Conservation (phyloP, 2,113 vertebrate genomes). For the Casuarius casuarius region DNA sequence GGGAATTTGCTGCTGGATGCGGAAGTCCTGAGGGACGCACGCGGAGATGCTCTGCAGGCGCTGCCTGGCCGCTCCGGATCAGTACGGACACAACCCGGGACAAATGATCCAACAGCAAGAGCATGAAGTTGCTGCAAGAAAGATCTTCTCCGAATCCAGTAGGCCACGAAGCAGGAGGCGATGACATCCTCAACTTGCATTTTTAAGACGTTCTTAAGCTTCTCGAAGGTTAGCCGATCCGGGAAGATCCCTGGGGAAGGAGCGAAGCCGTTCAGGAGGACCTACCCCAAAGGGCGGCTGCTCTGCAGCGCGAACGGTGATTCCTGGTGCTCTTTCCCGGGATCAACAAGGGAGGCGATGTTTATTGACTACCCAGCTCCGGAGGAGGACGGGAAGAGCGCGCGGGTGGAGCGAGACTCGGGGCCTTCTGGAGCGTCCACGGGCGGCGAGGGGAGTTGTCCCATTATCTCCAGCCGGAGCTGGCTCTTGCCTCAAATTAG, state of each 20-base stretch:
- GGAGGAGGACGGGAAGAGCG: background rate
- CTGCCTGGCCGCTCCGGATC: rapidly evolving
- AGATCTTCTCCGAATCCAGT: background rate
- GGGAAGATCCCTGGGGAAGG: background rate
- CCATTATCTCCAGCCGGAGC: background rate
- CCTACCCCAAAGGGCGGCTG: background rate
- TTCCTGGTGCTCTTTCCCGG: background rate
- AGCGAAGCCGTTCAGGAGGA: background rate
- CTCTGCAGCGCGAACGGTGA: background rate
- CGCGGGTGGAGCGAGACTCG: rapidly evolving
- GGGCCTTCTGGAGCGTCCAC: rapidly evolving
- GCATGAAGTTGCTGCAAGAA: background rate
- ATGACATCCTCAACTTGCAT: background rate
- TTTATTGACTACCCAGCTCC: rapidly evolving
- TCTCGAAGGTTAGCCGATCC: background rate
- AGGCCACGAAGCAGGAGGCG: background rate
- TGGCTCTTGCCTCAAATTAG: background rate
- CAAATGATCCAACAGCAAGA: background rate
- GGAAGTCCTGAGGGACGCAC: background rate
- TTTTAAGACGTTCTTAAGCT: background rate
- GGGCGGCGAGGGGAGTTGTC: rapidly evolving
- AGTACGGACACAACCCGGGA: rapidly evolving
- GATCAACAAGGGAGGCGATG: background rate
- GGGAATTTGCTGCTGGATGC: background rate
- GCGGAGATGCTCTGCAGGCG: background rate